Evolutionary conservation across 2,797 vertebrate species (phyloP).

Genomic region (Trachurus trachurus): DNA sequence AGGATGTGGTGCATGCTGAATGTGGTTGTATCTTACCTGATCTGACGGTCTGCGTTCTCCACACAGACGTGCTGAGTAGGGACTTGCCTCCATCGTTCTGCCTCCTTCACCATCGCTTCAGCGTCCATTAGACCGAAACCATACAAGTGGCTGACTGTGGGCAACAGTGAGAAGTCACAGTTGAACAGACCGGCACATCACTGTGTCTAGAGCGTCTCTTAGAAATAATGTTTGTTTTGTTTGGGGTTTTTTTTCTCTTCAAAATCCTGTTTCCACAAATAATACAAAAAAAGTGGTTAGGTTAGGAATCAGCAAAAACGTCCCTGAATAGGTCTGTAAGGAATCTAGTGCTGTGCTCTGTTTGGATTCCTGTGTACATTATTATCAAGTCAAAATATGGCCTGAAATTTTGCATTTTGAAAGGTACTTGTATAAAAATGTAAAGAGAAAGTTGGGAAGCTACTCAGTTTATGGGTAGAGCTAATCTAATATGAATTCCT

Average conservation of each 20-base stretch:
- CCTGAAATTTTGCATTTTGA: background rate
- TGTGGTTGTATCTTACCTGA: constrained; percentile 88
- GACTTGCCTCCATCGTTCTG: constrained; percentile 96
- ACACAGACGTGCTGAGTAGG: constrained; percentile 96
- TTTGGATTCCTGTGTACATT: background rate
- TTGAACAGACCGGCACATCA: background rate
- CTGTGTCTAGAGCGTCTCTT: background rate
- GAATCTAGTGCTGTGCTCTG: background rate
- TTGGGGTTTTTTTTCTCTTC: no score
- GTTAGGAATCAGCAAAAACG: background rate
- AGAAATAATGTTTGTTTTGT: background rate
- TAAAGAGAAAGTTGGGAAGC: constrained; percentile 31
- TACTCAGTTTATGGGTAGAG: constrained; percentile 27
- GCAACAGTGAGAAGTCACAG: constrained; percentile 38
- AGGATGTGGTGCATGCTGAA: background rate
- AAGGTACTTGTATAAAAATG: background rate
- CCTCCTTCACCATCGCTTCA: constrained; percentile 99
- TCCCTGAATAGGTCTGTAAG: background rate
- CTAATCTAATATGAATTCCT: constrained; percentile 69
- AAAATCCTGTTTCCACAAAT: background rate
- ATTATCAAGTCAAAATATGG: background rate
- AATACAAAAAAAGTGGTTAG: constrained; percentile 5
- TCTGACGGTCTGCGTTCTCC: constrained; percentile 96
- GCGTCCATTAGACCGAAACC: constrained; percentile 99
- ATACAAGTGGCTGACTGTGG: constrained; percentile 96